These are phyloP conservation scores for Hippocampus abdominalis DNA, from an alignment of 2,113 vertebrate genomes.

Conservation along the genomic window DNA sequence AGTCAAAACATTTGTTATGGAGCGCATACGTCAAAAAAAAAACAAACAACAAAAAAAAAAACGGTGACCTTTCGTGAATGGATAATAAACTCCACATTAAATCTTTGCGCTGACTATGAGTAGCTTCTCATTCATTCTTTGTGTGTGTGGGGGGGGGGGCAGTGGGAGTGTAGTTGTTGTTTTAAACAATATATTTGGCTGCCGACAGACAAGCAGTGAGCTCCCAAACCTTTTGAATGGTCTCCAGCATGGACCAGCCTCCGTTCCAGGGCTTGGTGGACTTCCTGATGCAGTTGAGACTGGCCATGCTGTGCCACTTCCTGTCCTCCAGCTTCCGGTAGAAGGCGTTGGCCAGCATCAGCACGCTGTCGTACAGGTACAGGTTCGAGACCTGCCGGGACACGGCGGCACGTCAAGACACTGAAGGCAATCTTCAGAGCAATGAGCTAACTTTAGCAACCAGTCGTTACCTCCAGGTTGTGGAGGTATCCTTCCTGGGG, in stretches of 20 bases:
- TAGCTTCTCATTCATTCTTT: too few species aligned
- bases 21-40: neutral
- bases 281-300: conserved; percentile 95
- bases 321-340: conserved; percentile 97
- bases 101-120: too few species aligned
- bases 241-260: conserved; percentile 95
- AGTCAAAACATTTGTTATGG: neutral
- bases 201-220: too few species aligned
- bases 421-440: too few species aligned
- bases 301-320: conserved; percentile 99
- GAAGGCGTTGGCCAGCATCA: conserved; percentile 98
- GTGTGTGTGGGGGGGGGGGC: too few species aligned
- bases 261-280: conserved; percentile 98
- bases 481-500: conserved; percentile 95
- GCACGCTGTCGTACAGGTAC: conserved; percentile 97
- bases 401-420: neutral
- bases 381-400: conserved; percentile 89
- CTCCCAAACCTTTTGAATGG: conserved; percentile 88
- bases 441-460: too few species aligned
- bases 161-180: too few species aligned
- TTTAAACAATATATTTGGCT: too few species aligned
- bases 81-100: neutral
- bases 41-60: too few species aligned
- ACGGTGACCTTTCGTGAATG: neutral
- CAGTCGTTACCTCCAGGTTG: conserved; percentile 83